phyloP scores from a whole-genome alignment of 2,888 invertebrate genomes.

The Hesperia comma region DNA sequence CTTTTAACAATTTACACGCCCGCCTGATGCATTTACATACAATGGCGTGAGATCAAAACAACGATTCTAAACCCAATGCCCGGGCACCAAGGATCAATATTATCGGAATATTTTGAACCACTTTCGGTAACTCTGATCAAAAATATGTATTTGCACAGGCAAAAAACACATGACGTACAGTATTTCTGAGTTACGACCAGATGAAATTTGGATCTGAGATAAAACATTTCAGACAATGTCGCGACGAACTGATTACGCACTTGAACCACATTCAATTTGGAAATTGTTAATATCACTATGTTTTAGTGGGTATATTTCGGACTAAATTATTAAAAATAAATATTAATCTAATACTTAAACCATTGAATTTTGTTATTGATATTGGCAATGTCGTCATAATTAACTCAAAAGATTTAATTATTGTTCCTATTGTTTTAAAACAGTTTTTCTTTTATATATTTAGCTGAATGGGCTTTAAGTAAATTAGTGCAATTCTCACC shows the following conservation, averaged over 20 bases:
- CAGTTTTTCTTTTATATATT: too few species aligned
- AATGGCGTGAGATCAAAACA: slow-evolving; percentile 13
- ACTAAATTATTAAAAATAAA: too few species aligned
- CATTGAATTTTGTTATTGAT: too few species aligned
- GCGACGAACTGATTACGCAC: slow-evolving; percentile 1
- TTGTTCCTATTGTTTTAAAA: too few species aligned
- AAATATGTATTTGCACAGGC: slow-evolving; percentile 15
- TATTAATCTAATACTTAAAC: too few species aligned
- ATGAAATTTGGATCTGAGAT: neutral
- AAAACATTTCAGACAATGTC: slow-evolving; percentile 16
- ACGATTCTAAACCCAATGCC: slow-evolving; percentile 32
- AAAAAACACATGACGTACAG: slow-evolving; percentile 1
- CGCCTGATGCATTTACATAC: slow-evolving; percentile 54
- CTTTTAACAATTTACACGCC: slow-evolving; percentile 74
- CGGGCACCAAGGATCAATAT: slow-evolving; percentile 21
- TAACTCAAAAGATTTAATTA: too few species aligned
- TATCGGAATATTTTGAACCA: neutral
- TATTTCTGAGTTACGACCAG: neutral
- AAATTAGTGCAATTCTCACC: too few species aligned
- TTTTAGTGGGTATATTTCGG: too few species aligned
- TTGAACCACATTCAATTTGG: too few species aligned
- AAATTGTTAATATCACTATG: too few species aligned
- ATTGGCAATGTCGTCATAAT: too few species aligned
- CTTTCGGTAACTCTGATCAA: slow-evolving; percentile 10
- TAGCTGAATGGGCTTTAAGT: too few species aligned